These are phyloP conservation scores for Semnornis frantzii DNA, from an alignment of 2,113 vertebrate genomes.

Conservation along the genomic window DNA sequence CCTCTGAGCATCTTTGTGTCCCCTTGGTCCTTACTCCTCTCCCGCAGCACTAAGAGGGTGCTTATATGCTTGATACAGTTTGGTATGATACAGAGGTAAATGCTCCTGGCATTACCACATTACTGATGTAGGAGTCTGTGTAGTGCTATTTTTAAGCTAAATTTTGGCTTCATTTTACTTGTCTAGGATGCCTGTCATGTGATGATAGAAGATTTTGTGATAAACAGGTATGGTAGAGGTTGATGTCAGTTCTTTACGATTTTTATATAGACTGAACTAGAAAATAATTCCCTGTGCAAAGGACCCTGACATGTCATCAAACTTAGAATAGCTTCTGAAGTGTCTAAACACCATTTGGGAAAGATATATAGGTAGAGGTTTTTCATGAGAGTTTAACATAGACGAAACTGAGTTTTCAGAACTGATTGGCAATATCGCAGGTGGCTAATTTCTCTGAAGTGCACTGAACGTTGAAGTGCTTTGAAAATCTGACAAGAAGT, in stretches of 20 bases:
- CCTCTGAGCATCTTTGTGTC: no score
- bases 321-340: constrained; percentile 9
- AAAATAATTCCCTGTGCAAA: neutral
- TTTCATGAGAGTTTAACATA: neutral
- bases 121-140: neutral
- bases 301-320: neutral
- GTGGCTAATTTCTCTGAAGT: constrained; percentile 44
- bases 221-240: neutral
- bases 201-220: neutral
- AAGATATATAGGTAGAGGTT: neutral
- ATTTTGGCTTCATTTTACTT: neutral
- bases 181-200: neutral
- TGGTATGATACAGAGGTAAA: neutral
- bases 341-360: neutral
- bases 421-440: neutral
- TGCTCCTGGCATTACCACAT: neutral
- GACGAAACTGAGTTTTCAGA: constrained; percentile 11
- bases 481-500: constrained; percentile 23
- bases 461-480: neutral
- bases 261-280: neutral
- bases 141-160: neutral
- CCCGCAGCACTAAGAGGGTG: neutral
- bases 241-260: neutral
- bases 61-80: neutral
- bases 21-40: neutral